phyloP scores from a whole-genome alignment of 2,797 vertebrate species.

The Microchirus variegatus region DNA sequence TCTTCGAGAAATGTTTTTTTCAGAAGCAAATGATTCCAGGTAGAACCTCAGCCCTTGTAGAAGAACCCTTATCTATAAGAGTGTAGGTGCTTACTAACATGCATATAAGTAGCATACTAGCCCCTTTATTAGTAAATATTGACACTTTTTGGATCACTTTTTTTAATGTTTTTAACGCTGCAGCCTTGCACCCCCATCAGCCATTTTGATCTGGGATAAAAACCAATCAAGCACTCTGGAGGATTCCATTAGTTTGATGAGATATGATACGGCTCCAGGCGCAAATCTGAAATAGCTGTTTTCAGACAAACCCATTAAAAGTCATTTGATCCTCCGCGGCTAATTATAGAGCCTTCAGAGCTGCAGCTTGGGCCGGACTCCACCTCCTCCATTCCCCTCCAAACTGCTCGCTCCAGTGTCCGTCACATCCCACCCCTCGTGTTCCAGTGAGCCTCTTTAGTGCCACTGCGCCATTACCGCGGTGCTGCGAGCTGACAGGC shows the following conservation, averaged over 20 bases:
- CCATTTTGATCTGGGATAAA: constrained; percentile 69
- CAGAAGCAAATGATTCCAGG: too few species aligned
- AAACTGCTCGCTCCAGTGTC: constrained; percentile 32
- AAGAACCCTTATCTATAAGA: too few species aligned
- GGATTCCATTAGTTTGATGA: constrained; percentile 75
- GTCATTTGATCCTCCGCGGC: constrained; percentile 72
- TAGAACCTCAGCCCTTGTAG: too few species aligned
- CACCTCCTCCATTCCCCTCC: constrained; percentile 44
- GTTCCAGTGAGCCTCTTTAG: constrained; percentile 53
- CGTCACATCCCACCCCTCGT: constrained; percentile 18
- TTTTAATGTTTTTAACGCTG: too few species aligned
- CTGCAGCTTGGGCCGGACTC: constrained; percentile 30
- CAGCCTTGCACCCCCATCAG: constrained; percentile 57
- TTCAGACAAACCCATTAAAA: constrained; percentile 77
- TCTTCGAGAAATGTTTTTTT: too few species aligned
- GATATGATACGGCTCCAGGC: constrained; percentile 67
- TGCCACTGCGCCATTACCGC: constrained; percentile 33
- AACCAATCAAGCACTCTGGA: constrained; percentile 67
- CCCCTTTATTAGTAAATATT: too few species aligned
- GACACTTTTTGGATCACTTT: too few species aligned
- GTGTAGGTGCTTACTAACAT: too few species aligned
- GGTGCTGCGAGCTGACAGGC: constrained; percentile 37
- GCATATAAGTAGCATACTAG: too few species aligned
- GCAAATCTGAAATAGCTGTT: constrained; percentile 73
- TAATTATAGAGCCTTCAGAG: constrained; percentile 74